Conservation (phyloP, 1,140 invertebrate genomes). For the Ephestia elutella region DNA sequence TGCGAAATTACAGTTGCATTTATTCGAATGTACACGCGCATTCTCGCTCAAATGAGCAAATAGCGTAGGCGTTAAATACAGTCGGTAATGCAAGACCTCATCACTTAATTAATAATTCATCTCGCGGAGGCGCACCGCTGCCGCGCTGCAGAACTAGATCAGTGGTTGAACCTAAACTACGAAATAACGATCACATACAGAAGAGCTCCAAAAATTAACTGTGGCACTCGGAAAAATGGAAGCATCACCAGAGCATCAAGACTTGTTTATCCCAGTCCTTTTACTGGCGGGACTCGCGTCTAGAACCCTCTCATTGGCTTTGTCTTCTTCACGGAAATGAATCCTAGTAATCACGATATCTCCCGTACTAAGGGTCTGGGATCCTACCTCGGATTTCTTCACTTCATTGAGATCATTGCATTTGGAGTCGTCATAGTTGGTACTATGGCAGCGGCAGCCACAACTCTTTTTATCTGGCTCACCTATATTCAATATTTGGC, state of each 20-base stretch:
- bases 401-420: conserved; percentile 69
- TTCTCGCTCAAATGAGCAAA: conserved; percentile 66
- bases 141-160: conserved; percentile 38
- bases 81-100: conserved; percentile 51
- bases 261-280: conserved; percentile 59
- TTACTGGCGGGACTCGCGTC: conserved; percentile 68
- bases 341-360: conserved; percentile 95
- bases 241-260: conserved; percentile 51
- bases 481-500: conserved; percentile 64
- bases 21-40: conserved; percentile 54
- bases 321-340: conserved; percentile 83
- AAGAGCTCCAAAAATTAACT: conserved; percentile 55
- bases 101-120: conserved; percentile 53
- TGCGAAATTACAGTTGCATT: conserved; percentile 59
- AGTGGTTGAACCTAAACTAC: conserved; percentile 44
- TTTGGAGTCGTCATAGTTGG: conserved; percentile 48
- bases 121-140: conserved; percentile 52
- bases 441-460: conserved; percentile 74
- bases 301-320: conserved; percentile 74
- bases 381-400: conserved; percentile 74
- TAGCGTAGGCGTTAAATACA: conserved; percentile 52
- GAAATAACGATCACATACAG: conserved; percentile 60
- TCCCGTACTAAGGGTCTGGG: conserved; percentile 93
- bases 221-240: conserved; percentile 64
- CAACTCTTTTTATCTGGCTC: conserved; percentile 67